These are phyloP conservation scores for Abrostola tripartita DNA, from an alignment of 2,888 invertebrate species.

Conservation along the genomic window DNA sequence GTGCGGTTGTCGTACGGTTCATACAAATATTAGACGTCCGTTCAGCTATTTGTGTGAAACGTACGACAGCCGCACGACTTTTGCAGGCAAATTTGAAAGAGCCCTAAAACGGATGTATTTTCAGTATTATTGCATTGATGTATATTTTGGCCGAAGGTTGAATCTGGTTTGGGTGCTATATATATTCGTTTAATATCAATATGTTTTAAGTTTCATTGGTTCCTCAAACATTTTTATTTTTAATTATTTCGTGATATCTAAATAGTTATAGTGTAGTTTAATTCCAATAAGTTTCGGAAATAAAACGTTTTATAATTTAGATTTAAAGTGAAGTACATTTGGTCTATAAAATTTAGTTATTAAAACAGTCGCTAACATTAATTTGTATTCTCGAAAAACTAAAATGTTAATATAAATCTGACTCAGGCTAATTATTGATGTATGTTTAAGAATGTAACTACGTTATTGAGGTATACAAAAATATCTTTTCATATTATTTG, in stretches of 20 bases:
- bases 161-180: constrained; percentile 37
- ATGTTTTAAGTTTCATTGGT: constrained; percentile 8
- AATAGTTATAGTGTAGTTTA: constrained; percentile 16
- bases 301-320: constrained; percentile 28
- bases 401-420: constrained; percentile 31
- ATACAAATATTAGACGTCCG: too few relatives aligned
- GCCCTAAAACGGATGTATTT: neutral
- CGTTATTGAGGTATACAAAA: constrained; percentile 11
- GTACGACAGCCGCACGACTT: too few relatives aligned
- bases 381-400: constrained; percentile 18
- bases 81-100: too few relatives aligned
- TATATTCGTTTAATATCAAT: constrained; percentile 2
- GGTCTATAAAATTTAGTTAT: constrained; percentile 20
- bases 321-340: constrained; percentile 28
- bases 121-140: neutral
- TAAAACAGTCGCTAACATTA: constrained; percentile 32
- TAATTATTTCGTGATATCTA: constrained; percentile 29
- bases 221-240: constrained; percentile 16
- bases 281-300: constrained; percentile 21
- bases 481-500: constrained; percentile 27
- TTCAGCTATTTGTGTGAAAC: too few relatives aligned
- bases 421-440: constrained; percentile 20
- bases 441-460: constrained; percentile 18
- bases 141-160: constrained; percentile 15
- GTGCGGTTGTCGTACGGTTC: too few relatives aligned